Evolutionary conservation across 2,797 vertebrate genomes (phyloP).

Genomic region (Vireo griseus): DNA sequence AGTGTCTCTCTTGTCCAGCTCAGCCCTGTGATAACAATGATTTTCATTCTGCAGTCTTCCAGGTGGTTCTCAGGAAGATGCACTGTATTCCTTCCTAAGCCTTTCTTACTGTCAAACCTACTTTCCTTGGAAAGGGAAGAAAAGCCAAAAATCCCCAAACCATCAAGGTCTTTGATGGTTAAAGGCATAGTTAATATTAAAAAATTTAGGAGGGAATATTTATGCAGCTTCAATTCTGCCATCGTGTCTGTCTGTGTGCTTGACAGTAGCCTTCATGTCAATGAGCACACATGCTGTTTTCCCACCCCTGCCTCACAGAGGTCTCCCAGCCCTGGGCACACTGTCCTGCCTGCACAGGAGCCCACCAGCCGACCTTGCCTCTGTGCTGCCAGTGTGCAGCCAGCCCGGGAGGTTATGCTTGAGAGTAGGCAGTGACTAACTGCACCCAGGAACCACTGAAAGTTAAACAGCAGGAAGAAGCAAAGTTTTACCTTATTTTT

Average conservation of each 20-base stretch:
- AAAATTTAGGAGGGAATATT: neutral
- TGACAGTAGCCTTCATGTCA: neutral
- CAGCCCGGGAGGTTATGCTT: neutral
- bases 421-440: neutral
- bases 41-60: neutral
- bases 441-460: neutral
- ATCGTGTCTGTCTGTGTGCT: fast-evolving
- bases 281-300: neutral
- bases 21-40: neutral
- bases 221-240: neutral
- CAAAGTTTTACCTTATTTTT: neutral
- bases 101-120: neutral
- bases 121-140: neutral
- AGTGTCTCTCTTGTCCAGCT: neutral
- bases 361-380: too few relatives aligned
- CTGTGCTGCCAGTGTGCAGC: fast-evolving
- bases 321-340: fast-evolving
- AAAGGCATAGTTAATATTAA: neutral
- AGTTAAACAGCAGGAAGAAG: neutral
- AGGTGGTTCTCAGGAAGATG: neutral
- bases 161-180: neutral
- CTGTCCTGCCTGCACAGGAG: neutral
- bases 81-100: neutral
- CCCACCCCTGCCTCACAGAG: fast-evolving
- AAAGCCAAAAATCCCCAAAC: neutral